Conservation (phyloP, 2,113 vertebrate genomes). For the Malurus melanocephalus region DNA sequence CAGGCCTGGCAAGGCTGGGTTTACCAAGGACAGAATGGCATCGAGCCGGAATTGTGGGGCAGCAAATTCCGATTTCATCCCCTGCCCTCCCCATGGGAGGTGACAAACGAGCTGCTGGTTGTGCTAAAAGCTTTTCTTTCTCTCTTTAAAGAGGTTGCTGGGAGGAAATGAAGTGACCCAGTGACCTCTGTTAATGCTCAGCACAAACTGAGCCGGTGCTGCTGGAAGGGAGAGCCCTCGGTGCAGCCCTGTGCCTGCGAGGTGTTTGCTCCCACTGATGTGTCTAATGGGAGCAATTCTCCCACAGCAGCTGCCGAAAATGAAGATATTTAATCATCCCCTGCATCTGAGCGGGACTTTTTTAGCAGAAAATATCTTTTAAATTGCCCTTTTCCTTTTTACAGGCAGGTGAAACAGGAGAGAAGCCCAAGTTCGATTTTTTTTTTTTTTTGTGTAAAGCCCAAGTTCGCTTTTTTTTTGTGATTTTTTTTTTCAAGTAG, state of each 20-base stretch:
- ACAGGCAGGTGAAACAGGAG: not conserved
- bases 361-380: not conserved
- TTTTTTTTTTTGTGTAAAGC: not conserved
- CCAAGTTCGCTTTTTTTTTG: not conserved
- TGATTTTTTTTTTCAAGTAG: not conserved
- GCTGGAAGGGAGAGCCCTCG: slow-evolving; percentile 19
- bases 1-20: not conserved
- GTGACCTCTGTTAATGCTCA: slow-evolving; percentile 42
- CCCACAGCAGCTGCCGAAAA: slow-evolving; percentile 17
- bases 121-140: slow-evolving; percentile 42
- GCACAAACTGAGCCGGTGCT: not conserved
- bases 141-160: slow-evolving; percentile 38
- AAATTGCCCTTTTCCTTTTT: not conserved
- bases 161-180: slow-evolving; percentile 59
- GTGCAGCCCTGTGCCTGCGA: slow-evolving; percentile 42
- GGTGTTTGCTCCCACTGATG: slow-evolving; percentile 38
- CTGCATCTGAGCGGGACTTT: not conserved
- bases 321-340: slow-evolving; percentile 45
- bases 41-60: not conserved
- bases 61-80: not conserved
- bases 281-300: slow-evolving; percentile 35
- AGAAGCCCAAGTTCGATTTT: not conserved
- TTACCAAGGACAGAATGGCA: not conserved
- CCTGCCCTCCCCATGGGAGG: slow-evolving; percentile 15
- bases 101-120: slow-evolving; percentile 24